Base-by-base conservation (phyloP, 2,797 vertebrate species). In the Varecia variegata region DNA sequence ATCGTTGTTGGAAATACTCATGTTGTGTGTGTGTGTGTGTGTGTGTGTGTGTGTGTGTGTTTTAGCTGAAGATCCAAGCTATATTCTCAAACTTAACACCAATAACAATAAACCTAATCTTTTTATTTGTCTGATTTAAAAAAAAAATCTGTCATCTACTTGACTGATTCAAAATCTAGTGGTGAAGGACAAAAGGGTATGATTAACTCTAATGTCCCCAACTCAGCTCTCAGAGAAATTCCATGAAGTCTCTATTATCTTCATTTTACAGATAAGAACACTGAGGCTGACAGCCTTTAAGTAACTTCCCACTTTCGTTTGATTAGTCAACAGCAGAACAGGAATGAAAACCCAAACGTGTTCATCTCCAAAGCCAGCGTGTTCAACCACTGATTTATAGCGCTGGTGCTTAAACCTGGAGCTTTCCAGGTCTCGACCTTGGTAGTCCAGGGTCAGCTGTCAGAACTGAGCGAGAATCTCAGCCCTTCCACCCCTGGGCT, bases 181-280 rank as follows among this genome's bases (percentile, higher is more conserved):
- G 88, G 45, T 60, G 45, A 76, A 65, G 18, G 88, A 74, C 12
- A 30, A 20, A 88, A 70, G 0, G 2, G 5, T 5, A 7, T 70
- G 38, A 83, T 65, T 81, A 50, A 47, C 70, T 70, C 6, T n/a
- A 45, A n/a, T n/a, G 30, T 58, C 17, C 62, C 56, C 47, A 71
- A 43, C 7, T 47, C 21, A 68, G 47, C 30, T 38, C 47, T 43
- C 20, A 23, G 1, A n/a, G 32, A 38, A 80, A 90, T 47, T 77
- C n/a, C 40, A 62, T 18, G 5, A 65, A 38, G 17, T 52, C 56
- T 58, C 8, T n/a, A 10, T 54, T 70, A 35, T 70, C 52, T 45
- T 89, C 86, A 77, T 40, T 79, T 95, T 74, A 70, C 65, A 80
- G n/a, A 43, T 82, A 56, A 89, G 43, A 93, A 88, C 73, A 95